A percentile compares a stretch with the other conserved stretches of the same genome.
Evolutionary conservation across 2,797 vertebrate species (phyloP).

Genomic region (Cirrhinus mrigala): DNA sequence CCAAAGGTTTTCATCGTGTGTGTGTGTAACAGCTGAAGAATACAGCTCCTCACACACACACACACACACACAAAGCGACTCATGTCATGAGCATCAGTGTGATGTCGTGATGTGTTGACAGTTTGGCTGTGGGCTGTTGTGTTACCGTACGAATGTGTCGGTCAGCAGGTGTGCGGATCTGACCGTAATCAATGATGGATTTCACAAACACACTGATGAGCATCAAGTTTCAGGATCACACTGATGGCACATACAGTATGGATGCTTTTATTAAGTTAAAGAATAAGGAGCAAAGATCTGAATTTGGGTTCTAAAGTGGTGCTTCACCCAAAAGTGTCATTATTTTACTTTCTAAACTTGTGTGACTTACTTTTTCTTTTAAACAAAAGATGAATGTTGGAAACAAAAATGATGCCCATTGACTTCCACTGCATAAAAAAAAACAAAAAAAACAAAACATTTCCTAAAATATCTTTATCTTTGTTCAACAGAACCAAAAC

Average conservation of each 20-base stretch:
- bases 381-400: not conserved
- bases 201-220: slow-evolving; percentile 6
- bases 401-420: not conserved
- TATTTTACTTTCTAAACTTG: not conserved
- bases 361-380: not conserved
- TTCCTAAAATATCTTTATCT: not conserved
- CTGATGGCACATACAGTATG: not conserved
- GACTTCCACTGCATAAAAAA: not conserved
- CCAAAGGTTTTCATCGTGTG: not conserved
- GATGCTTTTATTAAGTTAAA: not conserved
- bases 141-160: slow-evolving; percentile 12
- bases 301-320: no score
- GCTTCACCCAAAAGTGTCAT: no score
- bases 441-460: no score
- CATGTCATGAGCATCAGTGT: not conserved
- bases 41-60: not conserved
- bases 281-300: not conserved
- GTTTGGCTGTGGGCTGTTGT: slow-evolving; percentile 40
- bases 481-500: not conserved
- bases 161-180: not conserved
- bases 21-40: slow-evolving; percentile 20
- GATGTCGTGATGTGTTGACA: slow-evolving; percentile 41
- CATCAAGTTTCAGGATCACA: not conserved
- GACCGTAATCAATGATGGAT: not conserved
- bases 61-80: not conserved